Percentiles rank a stretch among this genome's conserved stretches.
Conservation (phyloP, 2,113 vertebrate species). For the Capricornis sumatraensis region DNA sequence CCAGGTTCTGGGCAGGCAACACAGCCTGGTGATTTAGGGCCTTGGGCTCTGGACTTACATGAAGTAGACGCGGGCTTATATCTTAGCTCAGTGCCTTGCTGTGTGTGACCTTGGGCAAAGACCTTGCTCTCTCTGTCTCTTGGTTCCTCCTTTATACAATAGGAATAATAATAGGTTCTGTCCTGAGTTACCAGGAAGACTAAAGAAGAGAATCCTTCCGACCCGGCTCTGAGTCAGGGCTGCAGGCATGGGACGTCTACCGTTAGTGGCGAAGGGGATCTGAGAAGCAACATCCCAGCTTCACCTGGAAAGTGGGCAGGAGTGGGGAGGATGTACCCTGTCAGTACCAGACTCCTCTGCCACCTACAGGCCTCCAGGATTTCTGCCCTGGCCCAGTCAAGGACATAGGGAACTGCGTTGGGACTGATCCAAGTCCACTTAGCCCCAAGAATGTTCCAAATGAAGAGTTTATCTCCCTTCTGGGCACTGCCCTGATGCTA, state of each 20-base stretch:
- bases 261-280: background rate
- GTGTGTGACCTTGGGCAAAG: background rate
- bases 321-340: background rate
- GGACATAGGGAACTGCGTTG: background rate
- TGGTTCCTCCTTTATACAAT: background rate
- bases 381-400: background rate
- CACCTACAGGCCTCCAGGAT: background rate
- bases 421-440: background rate
- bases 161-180: background rate
- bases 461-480: background rate
- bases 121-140: background rate
- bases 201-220: background rate
- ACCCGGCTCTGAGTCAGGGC: background rate
- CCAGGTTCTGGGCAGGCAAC: background rate
- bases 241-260: background rate
- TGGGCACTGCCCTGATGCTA: background rate
- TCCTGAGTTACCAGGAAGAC: background rate
- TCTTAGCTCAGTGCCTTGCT: background rate
- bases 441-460: background rate
- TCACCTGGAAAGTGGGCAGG: background rate
- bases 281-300: background rate
- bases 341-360: background rate
- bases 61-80: background rate
- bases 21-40: background rate
- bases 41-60: background rate